Base-by-base conservation (phyloP, 2,113 vertebrate species). In the Dasyornis broadbenti region DNA sequence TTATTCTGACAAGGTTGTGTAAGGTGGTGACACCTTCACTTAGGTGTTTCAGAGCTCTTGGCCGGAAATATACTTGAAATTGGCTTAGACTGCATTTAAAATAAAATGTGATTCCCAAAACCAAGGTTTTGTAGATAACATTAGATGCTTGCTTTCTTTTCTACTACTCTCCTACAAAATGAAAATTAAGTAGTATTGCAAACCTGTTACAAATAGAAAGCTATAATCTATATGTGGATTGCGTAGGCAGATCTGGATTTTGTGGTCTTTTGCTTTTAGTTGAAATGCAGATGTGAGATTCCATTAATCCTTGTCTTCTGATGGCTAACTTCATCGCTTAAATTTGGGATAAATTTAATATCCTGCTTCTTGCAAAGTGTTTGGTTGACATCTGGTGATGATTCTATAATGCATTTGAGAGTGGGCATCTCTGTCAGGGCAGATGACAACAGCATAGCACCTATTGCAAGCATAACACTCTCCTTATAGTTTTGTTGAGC, bases 361-460 rank as follows among this genome's bases (percentile, higher is more conserved):
- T 42, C 37, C 10, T 71, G 49, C 19, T 75, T n/a, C 13, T 76
- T 2, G 0, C 24, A 10, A 11, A 23, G 37, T 45, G 7, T 61
- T 66, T 65, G 47, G 10, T 59, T 84, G 54, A n/a, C 28, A 44
- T 5, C 22, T 81, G 35, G 10, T 60, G 37, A 28, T 56, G 65
- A 42, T 50, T 60, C 17, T 59, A 6, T 28, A 22, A 0, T 27
- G 21, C 13, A 19, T 6, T 75, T 82, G 37, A 22, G 26, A 57
- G 24, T 10, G 30, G 22, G 6, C 6, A 3, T 17, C 60, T 92
- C 8, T 77, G 47, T 63, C 49, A 19, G 18, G 39, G 42, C 23
- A 42, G 11, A 19, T 54, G 19, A 2, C 24, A 23, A 13, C 28
- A 33, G 24, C n/a, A 0, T 15, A 40, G 28, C 9, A 3, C 10